A percentile compares a stretch with the other conserved stretches of the same genome.
These are phyloP conservation scores for Mormoops blainvillei DNA, from an alignment of 2,113 vertebrate species.

Conservation along the genomic window DNA sequence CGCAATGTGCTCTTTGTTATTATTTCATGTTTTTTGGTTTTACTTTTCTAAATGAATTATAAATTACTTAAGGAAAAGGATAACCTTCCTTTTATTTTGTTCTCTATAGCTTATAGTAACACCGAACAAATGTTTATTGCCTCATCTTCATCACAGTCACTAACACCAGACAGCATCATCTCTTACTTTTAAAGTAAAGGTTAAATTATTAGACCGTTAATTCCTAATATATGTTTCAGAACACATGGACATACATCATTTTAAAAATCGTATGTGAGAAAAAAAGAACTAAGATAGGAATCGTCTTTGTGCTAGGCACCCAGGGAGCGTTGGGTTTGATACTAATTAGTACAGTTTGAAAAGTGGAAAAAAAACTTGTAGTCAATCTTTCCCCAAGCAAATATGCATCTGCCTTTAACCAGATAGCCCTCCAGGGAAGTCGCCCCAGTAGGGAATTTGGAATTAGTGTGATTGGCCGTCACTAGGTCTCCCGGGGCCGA, in stretches of 20 bases:
- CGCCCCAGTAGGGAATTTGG: conserved; percentile 31
- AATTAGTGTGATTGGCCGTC: conserved; percentile 35
- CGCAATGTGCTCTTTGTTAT: neutral
- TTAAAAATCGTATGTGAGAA: neutral
- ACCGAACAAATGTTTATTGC: neutral
- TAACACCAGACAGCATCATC: neutral
- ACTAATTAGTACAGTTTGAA: conserved; percentile 55
- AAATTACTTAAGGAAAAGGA: conserved; percentile 12
- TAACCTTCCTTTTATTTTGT: neutral
- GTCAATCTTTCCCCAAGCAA: conserved; percentile 43
- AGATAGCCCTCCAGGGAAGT: conserved; percentile 19
- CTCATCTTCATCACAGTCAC: neutral
- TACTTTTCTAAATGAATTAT: neutral
- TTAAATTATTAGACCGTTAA: neutral
- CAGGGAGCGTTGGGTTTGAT: conserved; percentile 30
- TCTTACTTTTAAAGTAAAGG: neutral
- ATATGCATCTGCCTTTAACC: conserved; percentile 51
- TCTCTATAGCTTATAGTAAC: neutral
- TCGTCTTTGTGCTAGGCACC: neutral
- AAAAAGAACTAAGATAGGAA: neutral
- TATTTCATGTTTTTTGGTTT: neutral
- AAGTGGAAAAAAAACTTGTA: conserved; percentile 57
- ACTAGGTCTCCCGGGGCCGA: neutral
- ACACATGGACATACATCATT: neutral
- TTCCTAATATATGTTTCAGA: neutral